These are phyloP conservation scores for Nettapus auritus DNA, from an alignment of 2,113 vertebrate genomes.

Conservation along the genomic window DNA sequence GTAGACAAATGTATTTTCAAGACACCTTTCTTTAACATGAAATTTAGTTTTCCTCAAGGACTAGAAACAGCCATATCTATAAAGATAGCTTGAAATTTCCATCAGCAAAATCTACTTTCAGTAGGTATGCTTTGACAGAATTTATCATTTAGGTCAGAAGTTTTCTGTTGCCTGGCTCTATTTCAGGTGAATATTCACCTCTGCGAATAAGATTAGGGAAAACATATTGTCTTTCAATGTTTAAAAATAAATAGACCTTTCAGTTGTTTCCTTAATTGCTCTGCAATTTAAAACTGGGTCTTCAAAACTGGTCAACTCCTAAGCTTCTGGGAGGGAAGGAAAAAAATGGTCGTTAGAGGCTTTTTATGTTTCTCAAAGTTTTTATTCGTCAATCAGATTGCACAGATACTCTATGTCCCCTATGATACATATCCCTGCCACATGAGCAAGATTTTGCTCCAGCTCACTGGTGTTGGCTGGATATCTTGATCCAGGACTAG, in stretches of 20 bases:
- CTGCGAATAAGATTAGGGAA: not conserved
- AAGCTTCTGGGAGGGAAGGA: not conserved
- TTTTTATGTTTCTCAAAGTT: not conserved
- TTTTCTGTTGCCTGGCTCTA: not conserved
- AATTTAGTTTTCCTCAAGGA: not conserved
- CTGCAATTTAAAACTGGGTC: not conserved
- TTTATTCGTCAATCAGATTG: not conserved
- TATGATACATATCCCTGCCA: not conserved
- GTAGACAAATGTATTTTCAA: not conserved
- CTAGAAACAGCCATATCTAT: not conserved
- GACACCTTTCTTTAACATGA: not conserved
- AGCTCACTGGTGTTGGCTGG: not conserved
- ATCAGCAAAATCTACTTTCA: not conserved
- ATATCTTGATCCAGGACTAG: not conserved
- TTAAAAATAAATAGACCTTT: not conserved
- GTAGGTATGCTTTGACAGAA: not conserved
- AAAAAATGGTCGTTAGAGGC: not conserved
- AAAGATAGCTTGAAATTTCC: not conserved
- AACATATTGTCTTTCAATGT: not conserved
- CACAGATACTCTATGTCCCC: not conserved
- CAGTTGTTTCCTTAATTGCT: not conserved
- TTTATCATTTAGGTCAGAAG: not conserved
- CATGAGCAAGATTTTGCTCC: not conserved
- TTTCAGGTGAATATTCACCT: not conserved
- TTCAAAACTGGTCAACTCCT: not conserved